Evolutionary conservation across 1,140 invertebrate species (phyloP).

Genomic region (Sitobion miscanthi): DNA sequence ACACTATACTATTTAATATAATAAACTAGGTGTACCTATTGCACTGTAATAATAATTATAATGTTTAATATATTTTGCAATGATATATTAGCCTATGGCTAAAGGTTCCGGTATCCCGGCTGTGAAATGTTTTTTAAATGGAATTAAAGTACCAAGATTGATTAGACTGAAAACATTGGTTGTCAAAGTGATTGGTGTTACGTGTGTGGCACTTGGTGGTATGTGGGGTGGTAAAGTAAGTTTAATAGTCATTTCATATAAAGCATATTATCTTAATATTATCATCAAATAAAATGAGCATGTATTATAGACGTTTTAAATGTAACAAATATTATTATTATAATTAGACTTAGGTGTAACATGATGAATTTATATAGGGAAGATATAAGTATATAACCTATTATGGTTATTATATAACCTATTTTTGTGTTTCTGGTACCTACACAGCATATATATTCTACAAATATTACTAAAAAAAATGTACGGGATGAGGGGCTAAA

Average conservation of each 20-base stretch:
- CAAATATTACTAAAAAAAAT: no score
- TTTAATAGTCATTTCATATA: neutral
- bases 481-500: no score
- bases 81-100: slow-evolving; percentile 78
- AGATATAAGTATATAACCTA: no score
- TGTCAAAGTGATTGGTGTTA: slow-evolving; percentile 93
- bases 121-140: slow-evolving; percentile 99
- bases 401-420: no score
- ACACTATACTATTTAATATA: neutral
- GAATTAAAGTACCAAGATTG: slow-evolving; percentile 91
- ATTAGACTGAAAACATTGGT: slow-evolving; percentile 92
- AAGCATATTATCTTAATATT: no score
- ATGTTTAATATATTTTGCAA: slow-evolving; percentile 37
- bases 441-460: no score
- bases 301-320: no score
- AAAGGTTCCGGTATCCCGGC: slow-evolving; percentile 97
- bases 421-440: no score
- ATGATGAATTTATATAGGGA: no score
- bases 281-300: no score
- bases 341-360: no score
- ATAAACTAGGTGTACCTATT: neutral
- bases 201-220: slow-evolving; percentile 92
- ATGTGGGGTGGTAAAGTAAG: slow-evolving; percentile 92
- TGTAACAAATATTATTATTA: no score
- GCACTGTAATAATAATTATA: slow-evolving; percentile 53